Conservation (phyloP, 2,113 vertebrate species). For the Lepus europaeus region DNA sequence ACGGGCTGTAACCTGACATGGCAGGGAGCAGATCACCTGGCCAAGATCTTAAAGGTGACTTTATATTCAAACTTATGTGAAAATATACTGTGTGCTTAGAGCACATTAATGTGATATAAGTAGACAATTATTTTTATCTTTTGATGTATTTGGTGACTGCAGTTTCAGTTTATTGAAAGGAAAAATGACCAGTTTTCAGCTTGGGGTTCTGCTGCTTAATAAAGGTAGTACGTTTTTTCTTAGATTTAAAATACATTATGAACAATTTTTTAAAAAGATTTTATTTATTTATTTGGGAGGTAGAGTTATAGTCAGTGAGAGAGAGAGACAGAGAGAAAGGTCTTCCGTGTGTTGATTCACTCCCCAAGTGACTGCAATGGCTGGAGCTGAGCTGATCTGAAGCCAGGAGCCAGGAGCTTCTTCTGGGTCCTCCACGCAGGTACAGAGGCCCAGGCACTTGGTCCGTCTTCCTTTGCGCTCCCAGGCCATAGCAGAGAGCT, state of each 20-base stretch:
- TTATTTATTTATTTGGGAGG: no score
- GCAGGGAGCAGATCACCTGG: constrained; percentile 95
- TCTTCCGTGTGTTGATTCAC: no score
- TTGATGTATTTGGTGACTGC: background rate
- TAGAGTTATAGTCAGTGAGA: no score
- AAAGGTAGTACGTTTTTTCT: constrained; percentile 17
- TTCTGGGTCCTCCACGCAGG: no score
- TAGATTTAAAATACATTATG: constrained; percentile 19
- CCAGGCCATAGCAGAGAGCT: no score
- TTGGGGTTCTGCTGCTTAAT: constrained; percentile 43
- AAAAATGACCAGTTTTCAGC: constrained; percentile 12
- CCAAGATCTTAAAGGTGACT: constrained; percentile 95
- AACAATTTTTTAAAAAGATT: background rate
- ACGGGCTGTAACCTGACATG: constrained; percentile 96
- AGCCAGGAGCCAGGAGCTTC: no score
- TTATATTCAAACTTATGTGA: constrained; percentile 51
- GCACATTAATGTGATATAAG: constrained; percentile 23
- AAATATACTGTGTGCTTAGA: constrained; percentile 1
- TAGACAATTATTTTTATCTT: constrained; percentile 50
- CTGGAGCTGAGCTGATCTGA: no score
- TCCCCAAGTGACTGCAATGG: no score
- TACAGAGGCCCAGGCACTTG: no score
- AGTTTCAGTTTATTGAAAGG: constrained; percentile 38
- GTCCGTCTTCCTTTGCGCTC: no score
- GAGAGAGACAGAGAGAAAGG: no score